phyloP scores from a whole-genome alignment of 2,888 invertebrate species.

The Fissipunctia ypsillon region DNA sequence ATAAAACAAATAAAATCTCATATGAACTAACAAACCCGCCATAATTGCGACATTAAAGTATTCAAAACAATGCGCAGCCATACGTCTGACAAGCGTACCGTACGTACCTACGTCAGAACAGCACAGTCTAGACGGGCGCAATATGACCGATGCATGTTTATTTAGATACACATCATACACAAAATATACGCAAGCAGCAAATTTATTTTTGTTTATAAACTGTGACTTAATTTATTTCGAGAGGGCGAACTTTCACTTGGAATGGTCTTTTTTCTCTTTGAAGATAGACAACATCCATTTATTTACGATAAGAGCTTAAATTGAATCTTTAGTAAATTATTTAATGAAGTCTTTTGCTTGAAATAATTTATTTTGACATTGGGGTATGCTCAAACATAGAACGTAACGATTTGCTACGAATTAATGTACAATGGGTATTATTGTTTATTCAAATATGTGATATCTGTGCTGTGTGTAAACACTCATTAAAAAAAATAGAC shows the following conservation, averaged over 20 bases:
- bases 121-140: conserved; percentile 56
- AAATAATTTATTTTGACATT: background rate
- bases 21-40: conserved; percentile 25
- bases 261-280: background rate
- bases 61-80: conserved; percentile 33
- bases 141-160: conserved; percentile 39
- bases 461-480: conserved; percentile 5
- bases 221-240: conserved; percentile 14
- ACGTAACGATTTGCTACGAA: background rate
- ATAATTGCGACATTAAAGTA: conserved; percentile 30
- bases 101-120: background rate
- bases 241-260: background rate
- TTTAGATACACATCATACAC: conserved; percentile 19
- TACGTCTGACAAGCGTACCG: conserved; percentile 43
- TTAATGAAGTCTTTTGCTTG: background rate
- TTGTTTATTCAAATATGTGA: background rate
- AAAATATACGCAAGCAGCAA: conserved; percentile 7
- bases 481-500: background rate
- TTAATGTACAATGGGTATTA: background rate
- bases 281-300: background rate
- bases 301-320: background rate
- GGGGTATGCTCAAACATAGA: background rate
- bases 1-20: conserved; percentile 12
- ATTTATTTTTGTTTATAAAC: conserved; percentile 14
- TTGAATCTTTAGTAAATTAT: background rate